These are phyloP conservation scores for Oligia latruncula DNA, from an alignment of 2,888 invertebrate genomes.

Conservation along the genomic window DNA sequence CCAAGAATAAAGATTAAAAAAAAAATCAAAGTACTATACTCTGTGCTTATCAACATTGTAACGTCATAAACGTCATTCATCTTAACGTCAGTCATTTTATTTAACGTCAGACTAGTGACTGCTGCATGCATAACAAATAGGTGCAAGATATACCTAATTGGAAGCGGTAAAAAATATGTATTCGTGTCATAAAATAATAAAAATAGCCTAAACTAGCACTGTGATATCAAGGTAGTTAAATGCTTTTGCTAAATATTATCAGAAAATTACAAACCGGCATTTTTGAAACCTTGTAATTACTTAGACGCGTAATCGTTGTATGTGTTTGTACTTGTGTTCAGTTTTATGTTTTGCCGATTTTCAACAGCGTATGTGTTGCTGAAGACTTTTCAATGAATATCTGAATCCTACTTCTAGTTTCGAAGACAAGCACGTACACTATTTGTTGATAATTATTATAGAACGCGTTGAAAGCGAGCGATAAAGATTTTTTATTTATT, in stretches of 20 bases:
- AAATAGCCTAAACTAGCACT: constrained; percentile 23
- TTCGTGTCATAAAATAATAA: constrained; percentile 46
- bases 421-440: background rate
- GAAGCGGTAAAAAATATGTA: constrained; percentile 47
- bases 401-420: constrained; percentile 4
- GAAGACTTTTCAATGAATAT: background rate
- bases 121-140: constrained; percentile 28
- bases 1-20: no score
- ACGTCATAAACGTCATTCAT: constrained; percentile 17
- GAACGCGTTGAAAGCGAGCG: background rate
- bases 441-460: background rate
- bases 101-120: constrained; percentile 12
- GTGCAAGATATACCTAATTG: constrained; percentile 14
- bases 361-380: background rate
- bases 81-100: constrained; percentile 18
- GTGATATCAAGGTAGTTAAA: constrained; percentile 35
- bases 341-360: constrained; percentile 33
- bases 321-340: constrained; percentile 21
- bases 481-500: constrained; percentile 10
- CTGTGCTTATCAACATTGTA: constrained; percentile 18
- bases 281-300: constrained; percentile 21
- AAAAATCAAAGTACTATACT: background rate
- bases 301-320: constrained; percentile 27
- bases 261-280: constrained; percentile 35
- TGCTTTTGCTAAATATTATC: constrained; percentile 21